Evolutionary conservation across 2,888 invertebrate species (phyloP), one percentile per base, ranked within the genome.

Genomic region (Alentia gelatinosa): DNA sequence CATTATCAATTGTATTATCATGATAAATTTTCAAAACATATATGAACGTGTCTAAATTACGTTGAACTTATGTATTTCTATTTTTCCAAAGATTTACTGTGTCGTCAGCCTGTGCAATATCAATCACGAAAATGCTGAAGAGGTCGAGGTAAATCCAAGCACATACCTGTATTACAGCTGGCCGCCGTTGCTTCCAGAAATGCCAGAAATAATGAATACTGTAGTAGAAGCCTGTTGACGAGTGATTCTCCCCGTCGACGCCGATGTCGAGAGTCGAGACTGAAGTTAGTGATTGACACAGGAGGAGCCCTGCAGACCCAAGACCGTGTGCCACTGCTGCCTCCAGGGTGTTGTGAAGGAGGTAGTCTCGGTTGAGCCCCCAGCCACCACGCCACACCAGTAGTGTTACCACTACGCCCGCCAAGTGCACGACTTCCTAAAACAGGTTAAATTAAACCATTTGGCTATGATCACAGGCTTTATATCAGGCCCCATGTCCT

Each of bases 361-460:
- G 75, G 50, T 90, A 90, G 42, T 90, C 90, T 9, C 74, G 37
- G 83, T 47, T 74, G 33, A 90, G 83, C 1, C 90, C 90, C 90
- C 90, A 90, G 26, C 90, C 90, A 3, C 90, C 90, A 15, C 83
- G 90, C 90, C 90, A 90, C 35, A 75, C 30, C 9, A 90, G 42
- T 1, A 90, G n/a, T 0, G 75, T 79, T 12, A 90, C 50, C n/a
- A 90, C 33, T 33, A 47, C 47, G 39, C 79, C 79, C 4, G 79
- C 79, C 5, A 79, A 5, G 79, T 79, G 79, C 9, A 79, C 37
- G 4, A 79, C 37, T 23, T 79, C 79, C 79, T 79, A 39, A 1
- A 39, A 12, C n/a, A n/a, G n/a, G n/a, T n/a, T n/a, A n/a, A n/a
- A n/a, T n/a, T n/a, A n/a, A n/a, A n/a, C n/a, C n/a, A n/a, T n/a